These are phyloP conservation scores for Cnemophilus loriae DNA, from an alignment of 2,113 vertebrate species.

Conservation along the genomic window DNA sequence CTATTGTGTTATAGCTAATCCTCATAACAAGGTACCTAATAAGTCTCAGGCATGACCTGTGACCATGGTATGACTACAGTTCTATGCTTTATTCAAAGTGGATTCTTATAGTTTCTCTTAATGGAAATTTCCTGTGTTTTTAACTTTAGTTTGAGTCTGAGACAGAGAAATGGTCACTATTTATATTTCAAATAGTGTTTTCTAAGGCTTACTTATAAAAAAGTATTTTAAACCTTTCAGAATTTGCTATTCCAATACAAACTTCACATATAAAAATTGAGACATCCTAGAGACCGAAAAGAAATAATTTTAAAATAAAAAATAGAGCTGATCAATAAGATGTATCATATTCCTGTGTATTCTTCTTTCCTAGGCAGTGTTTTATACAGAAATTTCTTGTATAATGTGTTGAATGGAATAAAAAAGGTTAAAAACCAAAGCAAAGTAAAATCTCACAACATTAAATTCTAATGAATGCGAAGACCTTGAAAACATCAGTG, in stretches of 20 bases:
- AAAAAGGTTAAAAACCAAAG: slow-evolving; percentile 4
- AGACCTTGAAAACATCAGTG: slow-evolving; percentile 58
- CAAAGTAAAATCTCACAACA: background rate
- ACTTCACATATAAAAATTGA: background rate
- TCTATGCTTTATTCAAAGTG: background rate
- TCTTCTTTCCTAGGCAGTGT: background rate
- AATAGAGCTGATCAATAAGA: background rate
- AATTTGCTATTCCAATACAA: background rate
- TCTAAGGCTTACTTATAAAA: background rate
- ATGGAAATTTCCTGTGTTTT: background rate
- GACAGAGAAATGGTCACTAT: background rate
- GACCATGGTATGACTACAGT: background rate
- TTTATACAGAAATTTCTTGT: background rate
- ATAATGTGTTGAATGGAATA: background rate
- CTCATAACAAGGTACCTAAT: background rate
- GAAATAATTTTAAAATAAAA: background rate
- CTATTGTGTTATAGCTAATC: background rate
- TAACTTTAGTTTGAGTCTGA: background rate
- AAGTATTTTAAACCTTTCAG: background rate
- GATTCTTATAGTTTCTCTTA: background rate
- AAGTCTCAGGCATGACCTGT: background rate
- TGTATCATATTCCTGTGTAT: background rate
- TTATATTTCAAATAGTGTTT: background rate
- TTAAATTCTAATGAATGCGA: slow-evolving; percentile 65
- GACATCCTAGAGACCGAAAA: background rate